Percentiles rank a stretch among this genome's conserved stretches.
These are phyloP conservation scores for Dissostichus mawsoni DNA, from an alignment of 2,113 vertebrate species.

Conservation along the genomic window DNA sequence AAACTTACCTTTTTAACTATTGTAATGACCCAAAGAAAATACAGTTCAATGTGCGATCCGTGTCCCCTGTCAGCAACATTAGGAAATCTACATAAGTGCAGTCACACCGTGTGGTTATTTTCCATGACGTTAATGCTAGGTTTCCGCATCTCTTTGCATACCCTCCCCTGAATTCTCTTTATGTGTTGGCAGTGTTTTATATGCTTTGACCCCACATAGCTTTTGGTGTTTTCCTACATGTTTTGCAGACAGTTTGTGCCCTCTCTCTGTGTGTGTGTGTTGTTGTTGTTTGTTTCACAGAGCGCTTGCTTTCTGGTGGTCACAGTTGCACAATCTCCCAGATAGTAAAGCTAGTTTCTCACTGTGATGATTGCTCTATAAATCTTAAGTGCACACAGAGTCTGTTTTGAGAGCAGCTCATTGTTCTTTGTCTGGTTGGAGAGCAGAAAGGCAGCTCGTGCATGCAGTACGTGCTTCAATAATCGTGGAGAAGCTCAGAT, in stretches of 20 bases:
- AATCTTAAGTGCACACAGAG: conserved; percentile 60
- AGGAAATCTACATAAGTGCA: too few relatives aligned
- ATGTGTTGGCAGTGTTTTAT: not conserved
- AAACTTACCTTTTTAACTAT: too few relatives aligned
- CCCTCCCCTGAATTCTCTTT: too few relatives aligned
- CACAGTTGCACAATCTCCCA: conserved; percentile 73
- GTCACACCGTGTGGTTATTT: too few relatives aligned
- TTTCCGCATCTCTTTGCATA: too few relatives aligned
- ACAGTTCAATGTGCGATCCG: too few relatives aligned
- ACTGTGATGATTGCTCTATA: conserved; percentile 81
- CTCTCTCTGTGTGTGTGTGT: not conserved
- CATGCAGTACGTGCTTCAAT: not conserved
- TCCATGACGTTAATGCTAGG: too few relatives aligned
- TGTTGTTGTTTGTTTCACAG: conserved; percentile 18
- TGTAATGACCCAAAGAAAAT: too few relatives aligned
- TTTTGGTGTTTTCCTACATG: not conserved
- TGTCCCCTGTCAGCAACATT: too few relatives aligned
- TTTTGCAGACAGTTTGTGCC: not conserved
- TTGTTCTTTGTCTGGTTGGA: conserved; percentile 72
- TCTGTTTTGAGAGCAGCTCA: conserved; percentile 52
- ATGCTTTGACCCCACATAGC: not conserved
- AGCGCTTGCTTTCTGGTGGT: conserved; percentile 54
- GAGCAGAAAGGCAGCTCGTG: not conserved
- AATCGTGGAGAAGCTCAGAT: not conserved
- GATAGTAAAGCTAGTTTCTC: conserved; percentile 70